Conservation (phyloP, 53 echinoderm and acorn worm genomes). For the Echinarachnius parma region DNA sequence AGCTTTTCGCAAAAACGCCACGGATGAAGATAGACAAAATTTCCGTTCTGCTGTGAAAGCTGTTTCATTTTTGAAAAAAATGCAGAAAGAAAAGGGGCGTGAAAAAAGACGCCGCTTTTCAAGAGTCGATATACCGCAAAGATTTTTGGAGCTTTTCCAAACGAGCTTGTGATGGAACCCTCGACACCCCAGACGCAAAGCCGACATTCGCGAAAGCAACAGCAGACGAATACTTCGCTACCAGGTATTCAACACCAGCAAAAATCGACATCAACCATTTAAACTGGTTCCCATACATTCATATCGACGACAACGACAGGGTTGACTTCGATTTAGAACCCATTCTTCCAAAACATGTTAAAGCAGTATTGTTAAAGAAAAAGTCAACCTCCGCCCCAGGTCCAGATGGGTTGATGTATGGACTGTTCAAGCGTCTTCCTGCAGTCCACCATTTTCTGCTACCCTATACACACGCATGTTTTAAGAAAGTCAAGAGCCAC, state of each 20-base stretch:
- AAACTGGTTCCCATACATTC: slow-evolving; percentile 22
- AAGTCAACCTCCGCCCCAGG: too few species aligned
- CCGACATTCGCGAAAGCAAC: slow-evolving; percentile 23
- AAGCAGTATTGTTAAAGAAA: slow-evolving; percentile 10
- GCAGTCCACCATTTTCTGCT: too few species aligned
- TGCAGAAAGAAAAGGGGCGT: background rate
- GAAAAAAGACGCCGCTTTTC: background rate
- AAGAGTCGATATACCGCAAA: slow-evolving; percentile 10
- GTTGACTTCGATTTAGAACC: slow-evolving; percentile 8
- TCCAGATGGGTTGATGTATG: too few species aligned
- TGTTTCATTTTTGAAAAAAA: slow-evolving; percentile 21
- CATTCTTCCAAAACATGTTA: slow-evolving; percentile 17
- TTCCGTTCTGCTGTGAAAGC: slow-evolving; percentile 31
- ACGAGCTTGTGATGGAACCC: slow-evolving; percentile 1
- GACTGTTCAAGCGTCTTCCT: too few species aligned
- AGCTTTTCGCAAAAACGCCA: slow-evolving; percentile 12
- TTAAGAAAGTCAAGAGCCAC: too few species aligned
- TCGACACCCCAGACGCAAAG: background rate
- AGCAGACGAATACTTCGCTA: slow-evolving; percentile 16
- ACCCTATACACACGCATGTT: too few species aligned
- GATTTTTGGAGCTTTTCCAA: slow-evolving; percentile 39
- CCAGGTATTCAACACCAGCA: slow-evolving; percentile 2
- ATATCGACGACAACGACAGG: background rate
- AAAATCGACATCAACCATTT: slow-evolving; percentile 2
- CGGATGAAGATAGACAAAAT: slow-evolving; percentile 25